phyloP scores from a whole-genome alignment of 2,888 invertebrate species.

The Cremastobaeus sp. region DNA sequence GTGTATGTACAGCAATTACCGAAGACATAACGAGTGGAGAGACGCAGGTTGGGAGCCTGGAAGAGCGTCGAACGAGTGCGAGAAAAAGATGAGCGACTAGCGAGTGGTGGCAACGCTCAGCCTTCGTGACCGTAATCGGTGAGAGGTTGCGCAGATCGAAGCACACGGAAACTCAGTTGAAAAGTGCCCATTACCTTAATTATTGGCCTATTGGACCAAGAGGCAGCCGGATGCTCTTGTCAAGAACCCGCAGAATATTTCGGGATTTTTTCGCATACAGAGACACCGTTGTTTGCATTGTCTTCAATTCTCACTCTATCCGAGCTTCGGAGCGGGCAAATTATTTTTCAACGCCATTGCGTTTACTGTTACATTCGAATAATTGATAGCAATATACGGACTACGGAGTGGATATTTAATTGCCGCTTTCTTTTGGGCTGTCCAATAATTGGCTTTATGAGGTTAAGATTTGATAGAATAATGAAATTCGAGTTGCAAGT shows the following conservation, averaged over 20 bases:
- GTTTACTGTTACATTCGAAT: constrained; percentile 3
- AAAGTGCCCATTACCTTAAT: constrained; percentile 78
- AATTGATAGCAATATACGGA: no score
- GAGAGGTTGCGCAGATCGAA: constrained; percentile 69
- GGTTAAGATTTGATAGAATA: no score
- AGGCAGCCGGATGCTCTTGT: constrained; percentile 47
- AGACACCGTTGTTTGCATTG: constrained; percentile 27
- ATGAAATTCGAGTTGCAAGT: no score
- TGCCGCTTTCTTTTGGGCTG: no score
- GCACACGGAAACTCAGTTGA: constrained; percentile 77
- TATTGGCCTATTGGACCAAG: constrained; percentile 71
- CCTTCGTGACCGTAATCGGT: constrained; percentile 75
- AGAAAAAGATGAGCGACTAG: constrained; percentile 45
- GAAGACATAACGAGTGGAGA: constrained; percentile 35
- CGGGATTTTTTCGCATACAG: constrained; percentile 7
- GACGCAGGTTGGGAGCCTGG: constrained; percentile 26
- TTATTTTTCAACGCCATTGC: constrained; percentile 2
- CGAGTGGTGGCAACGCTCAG: constrained; percentile 36
- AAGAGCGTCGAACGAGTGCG: constrained; percentile 44
- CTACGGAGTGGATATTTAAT: no score
- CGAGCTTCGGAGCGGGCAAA: not conserved
- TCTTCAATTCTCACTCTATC: constrained; percentile 15
- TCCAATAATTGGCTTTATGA: no score
- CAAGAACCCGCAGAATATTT: constrained; percentile 39
- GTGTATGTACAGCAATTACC: constrained; percentile 47